phyloP scores from a whole-genome alignment of 2,113 vertebrate genomes.

The Eptesicus fuscus region DNA sequence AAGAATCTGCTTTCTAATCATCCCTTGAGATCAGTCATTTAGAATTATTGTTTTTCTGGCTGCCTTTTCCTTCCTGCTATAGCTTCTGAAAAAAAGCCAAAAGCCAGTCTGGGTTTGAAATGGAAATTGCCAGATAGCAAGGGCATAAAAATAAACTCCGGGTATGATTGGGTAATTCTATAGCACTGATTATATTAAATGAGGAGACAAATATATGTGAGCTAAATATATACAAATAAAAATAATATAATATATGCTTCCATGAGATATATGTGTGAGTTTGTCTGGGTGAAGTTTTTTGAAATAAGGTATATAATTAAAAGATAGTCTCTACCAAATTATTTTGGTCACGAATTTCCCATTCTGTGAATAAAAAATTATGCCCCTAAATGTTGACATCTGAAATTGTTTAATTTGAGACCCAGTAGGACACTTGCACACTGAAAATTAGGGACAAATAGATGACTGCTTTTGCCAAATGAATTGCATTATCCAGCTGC shows the following conservation, averaged over 20 bases:
- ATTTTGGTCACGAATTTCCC: not conserved
- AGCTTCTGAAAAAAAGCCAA: not conserved
- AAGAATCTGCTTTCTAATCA: not conserved
- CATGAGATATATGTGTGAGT: not conserved
- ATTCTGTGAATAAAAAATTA: constrained; percentile 15
- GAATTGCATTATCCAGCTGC: not conserved
- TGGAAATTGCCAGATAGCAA: not conserved
- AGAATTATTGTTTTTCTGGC: not conserved
- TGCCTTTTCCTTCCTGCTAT: not conserved
- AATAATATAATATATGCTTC: not conserved
- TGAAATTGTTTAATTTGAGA: constrained; percentile 19
- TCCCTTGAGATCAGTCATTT: not conserved
- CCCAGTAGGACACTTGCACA: not conserved
- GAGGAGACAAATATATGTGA: not conserved
- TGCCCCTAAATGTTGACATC: not conserved
- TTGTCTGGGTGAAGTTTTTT: not conserved
- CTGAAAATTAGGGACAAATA: constrained; percentile 36
- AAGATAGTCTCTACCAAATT: not conserved
- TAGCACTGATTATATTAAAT: not conserved
- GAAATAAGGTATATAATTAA: not conserved
- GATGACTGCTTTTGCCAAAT: not conserved
- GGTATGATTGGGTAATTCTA: not conserved
- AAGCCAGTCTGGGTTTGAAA: not conserved
- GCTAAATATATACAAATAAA: not conserved
- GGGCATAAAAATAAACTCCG: not conserved